These are phyloP conservation scores for Xenentodon cancila DNA, from an alignment of 2,797 vertebrate genomes.

Conservation along the genomic window DNA sequence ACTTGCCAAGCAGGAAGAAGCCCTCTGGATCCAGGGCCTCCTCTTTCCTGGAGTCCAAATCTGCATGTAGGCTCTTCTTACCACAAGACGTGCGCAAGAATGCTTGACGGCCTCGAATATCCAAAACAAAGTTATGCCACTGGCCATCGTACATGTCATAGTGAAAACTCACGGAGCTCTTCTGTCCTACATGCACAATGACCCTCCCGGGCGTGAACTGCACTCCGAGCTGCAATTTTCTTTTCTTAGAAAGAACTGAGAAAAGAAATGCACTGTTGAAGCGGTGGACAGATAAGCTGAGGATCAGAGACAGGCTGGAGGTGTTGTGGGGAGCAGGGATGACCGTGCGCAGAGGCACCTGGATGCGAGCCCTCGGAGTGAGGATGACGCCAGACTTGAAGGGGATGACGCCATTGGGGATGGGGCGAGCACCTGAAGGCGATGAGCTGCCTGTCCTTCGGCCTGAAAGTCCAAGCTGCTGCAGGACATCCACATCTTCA, in stretches of 20 bases:
- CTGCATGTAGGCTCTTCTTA: conserved; percentile 82
- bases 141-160: conserved; percentile 92
- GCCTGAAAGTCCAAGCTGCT: conserved; percentile 89
- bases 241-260: conserved; percentile 85
- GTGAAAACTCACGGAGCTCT: conserved; percentile 90
- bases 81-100: conserved; percentile 93
- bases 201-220: conserved; percentile 90
- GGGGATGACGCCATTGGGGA: conserved; percentile 90
- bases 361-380: conserved; percentile 87
- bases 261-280: conserved; percentile 95
- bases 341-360: conserved; percentile 83
- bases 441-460: conserved; percentile 68
- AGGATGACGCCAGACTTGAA: conserved; percentile 93
- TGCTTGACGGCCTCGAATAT: conserved; percentile 85
- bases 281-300: conserved; percentile 94
- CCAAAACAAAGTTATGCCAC: conserved; percentile 93
- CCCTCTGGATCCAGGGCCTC: conserved; percentile 88
- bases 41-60: conserved; percentile 87
- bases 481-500: conserved; percentile 96
- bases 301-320: conserved; percentile 86
- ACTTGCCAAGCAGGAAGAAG: conserved; percentile 93
- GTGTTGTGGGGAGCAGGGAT: conserved; percentile 83
- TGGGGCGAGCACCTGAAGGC: conserved; percentile 70
- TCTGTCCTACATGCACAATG: conserved; percentile 88
- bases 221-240: conserved; percentile 91